These are phyloP conservation scores for Cremastobaeus sp. DNA, from an alignment of 2,888 invertebrate species.

Conservation along the genomic window DNA sequence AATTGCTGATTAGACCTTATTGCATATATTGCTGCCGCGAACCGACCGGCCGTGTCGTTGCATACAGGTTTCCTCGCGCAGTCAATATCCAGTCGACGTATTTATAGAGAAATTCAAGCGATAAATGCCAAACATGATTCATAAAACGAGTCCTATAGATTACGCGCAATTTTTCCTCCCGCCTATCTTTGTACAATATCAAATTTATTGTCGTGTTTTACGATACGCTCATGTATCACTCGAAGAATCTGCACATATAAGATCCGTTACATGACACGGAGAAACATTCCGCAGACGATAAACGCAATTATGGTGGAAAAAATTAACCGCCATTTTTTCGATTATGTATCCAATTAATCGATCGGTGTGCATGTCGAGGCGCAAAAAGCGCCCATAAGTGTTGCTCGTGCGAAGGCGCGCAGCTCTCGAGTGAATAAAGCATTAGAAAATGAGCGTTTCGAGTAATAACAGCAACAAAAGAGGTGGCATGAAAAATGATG, in stretches of 20 bases:
- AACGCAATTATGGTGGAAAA: no score
- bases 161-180: slow-evolving; percentile 19
- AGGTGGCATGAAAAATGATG: slow-evolving; percentile 63
- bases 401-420: no score
- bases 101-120: slow-evolving; percentile 49
- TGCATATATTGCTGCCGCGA: slow-evolving; percentile 8
- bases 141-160: slow-evolving; percentile 54
- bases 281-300: no score
- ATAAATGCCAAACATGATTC: slow-evolving; percentile 52
- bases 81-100: slow-evolving; percentile 37
- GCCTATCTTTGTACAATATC: slow-evolving; percentile 45
- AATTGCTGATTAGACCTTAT: neutral
- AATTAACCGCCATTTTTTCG: no score
- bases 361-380: no score
- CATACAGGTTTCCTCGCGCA: slow-evolving; percentile 33
- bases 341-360: no score
- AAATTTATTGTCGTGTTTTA: slow-evolving; percentile 44
- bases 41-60: slow-evolving; percentile 3
- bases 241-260: slow-evolving; percentile 31
- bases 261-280: slow-evolving; percentile 33
- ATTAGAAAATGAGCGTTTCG: no score
- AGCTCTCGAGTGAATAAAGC: no score
- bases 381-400: no score
- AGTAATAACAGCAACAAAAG: no score
- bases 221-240: slow-evolving; percentile 25